Base-by-base conservation (phyloP, 1,140 invertebrate genomes). In the Adelges cooleyi region DNA sequence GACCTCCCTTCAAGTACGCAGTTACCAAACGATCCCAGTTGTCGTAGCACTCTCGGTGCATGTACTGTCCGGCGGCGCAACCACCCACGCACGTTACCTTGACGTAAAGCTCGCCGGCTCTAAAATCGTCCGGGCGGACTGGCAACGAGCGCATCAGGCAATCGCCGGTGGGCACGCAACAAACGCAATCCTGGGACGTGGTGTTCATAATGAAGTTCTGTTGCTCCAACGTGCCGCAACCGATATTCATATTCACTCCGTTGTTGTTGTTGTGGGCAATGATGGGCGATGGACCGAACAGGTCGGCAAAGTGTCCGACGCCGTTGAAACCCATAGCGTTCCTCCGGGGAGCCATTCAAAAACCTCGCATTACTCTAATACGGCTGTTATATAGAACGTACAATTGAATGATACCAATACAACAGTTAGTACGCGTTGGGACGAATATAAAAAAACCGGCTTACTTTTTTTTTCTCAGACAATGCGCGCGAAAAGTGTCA, bases 1-100 rank as follows among this genome's bases (percentile, higher is more conserved):
- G 90, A 92, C 93, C 93, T 96, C 56, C 87, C 72, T 92, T 90
- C 48, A 96, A 80, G 72, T 90, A 94, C 36, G 85, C 84, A 66
- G 95, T 80, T 17, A 96, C 86, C 6, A 83, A 81, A 73, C 87
- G 84, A 76, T 97, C 92, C 90, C 92, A 97, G 52, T 84, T 80
- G 29, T 95, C 89, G 78, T 96, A 98, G 77, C 94, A 98, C 71
- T 91, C 87, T 67, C 86, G 82, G 79, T 98, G 94, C 93, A 98
- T 97, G 76, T 87, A 95, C 72, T 86, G 82, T 20, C 92, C 90
- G 69, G 82, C 79, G 46, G 80, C 78, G 78, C 94, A 98, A 67
- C 84, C 82, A 70, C 95, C 92, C 79, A 96, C 96, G 81, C 94
- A 98, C 44, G 86, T 81, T n/a, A 96, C 89, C 74, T 86, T 87